Percentiles rank a stretch among this genome's conserved stretches.
phyloP scores from a whole-genome alignment of 2,888 invertebrate genomes.

The Rhamnusium bicolor region DNA sequence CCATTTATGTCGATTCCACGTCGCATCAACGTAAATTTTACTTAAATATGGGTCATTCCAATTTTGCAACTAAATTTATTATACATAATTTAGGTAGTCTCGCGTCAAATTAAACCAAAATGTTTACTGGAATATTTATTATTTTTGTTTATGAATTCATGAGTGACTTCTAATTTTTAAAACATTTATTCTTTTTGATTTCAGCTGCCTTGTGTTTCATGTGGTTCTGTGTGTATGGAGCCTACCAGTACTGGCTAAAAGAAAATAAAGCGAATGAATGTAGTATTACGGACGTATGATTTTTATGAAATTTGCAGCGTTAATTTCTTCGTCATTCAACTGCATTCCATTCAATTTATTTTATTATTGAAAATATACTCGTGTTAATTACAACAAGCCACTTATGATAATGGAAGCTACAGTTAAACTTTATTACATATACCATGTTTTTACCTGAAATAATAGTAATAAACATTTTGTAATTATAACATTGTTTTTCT shows the following conservation, averaged over 20 bases:
- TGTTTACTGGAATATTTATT: too few relatives aligned
- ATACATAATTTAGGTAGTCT: too few relatives aligned
- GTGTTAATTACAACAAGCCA: neutral
- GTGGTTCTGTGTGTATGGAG: slow-evolving; percentile 62
- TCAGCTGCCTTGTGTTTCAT: slow-evolving; percentile 59
- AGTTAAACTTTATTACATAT: neutral
- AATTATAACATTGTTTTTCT: neutral
- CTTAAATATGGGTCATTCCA: too few relatives aligned
- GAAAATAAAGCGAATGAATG: slow-evolving; percentile 15
- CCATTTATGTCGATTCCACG: too few relatives aligned
- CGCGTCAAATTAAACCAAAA: too few relatives aligned
- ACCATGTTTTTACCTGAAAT: neutral
- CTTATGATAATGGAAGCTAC: neutral
- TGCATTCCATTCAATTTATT: neutral
- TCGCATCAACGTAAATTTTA: too few relatives aligned
- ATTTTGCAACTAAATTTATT: too few relatives aligned
- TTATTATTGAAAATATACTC: neutral
- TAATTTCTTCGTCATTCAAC: neutral
- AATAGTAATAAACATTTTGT: neutral
- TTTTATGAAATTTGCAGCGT: neutral
- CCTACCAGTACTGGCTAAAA: slow-evolving; percentile 59
- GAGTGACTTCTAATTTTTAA: too few relatives aligned
- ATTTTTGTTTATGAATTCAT: too few relatives aligned
- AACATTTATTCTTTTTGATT: too few relatives aligned
- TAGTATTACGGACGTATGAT: slow-evolving; percentile 19